Conservation (phyloP, 2,888 invertebrate species). For the Therioaphis trifolii region DNA sequence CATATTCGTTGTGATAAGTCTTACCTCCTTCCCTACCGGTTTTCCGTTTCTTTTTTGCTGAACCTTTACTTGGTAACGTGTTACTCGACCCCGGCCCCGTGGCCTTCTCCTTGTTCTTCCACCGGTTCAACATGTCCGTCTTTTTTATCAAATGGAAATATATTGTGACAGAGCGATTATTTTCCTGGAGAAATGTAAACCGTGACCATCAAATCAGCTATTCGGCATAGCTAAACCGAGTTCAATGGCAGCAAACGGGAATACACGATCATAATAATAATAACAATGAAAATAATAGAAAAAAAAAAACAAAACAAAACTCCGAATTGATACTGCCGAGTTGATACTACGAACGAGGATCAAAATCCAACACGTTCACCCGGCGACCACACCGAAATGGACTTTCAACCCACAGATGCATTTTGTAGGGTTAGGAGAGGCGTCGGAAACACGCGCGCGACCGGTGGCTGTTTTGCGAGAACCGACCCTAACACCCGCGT, state of each 20-base stretch:
- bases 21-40: slow-evolving; percentile 78
- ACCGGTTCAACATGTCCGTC: slow-evolving; percentile 66
- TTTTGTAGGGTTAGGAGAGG: slow-evolving; percentile 43
- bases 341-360: neutral
- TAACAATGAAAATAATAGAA: neutral
- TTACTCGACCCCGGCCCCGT: slow-evolving; percentile 64
- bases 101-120: slow-evolving; percentile 67
- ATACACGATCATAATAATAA: neutral
- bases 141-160: slow-evolving; percentile 61
- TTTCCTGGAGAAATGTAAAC: neutral
- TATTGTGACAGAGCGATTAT: slow-evolving; percentile 41
- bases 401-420: slow-evolving; percentile 50
- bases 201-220: slow-evolving; percentile 2
- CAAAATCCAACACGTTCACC: slow-evolving; percentile 53
- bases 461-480: slow-evolving; percentile 42
- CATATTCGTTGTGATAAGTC: too few relatives aligned
- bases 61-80: slow-evolving; percentile 65
- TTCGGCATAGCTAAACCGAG: slow-evolving; percentile 17
- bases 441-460: slow-evolving; percentile 48
- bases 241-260: too few relatives aligned
- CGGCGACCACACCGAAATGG: slow-evolving; percentile 60
- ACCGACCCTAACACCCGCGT: slow-evolving; percentile 33
- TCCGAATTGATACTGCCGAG: neutral
- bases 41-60: slow-evolving; percentile 82
- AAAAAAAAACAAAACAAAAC: too few relatives aligned